These are phyloP conservation scores for Aphidius gifuensis DNA, from an alignment of 1,140 invertebrate genomes.

Conservation along the genomic window DNA sequence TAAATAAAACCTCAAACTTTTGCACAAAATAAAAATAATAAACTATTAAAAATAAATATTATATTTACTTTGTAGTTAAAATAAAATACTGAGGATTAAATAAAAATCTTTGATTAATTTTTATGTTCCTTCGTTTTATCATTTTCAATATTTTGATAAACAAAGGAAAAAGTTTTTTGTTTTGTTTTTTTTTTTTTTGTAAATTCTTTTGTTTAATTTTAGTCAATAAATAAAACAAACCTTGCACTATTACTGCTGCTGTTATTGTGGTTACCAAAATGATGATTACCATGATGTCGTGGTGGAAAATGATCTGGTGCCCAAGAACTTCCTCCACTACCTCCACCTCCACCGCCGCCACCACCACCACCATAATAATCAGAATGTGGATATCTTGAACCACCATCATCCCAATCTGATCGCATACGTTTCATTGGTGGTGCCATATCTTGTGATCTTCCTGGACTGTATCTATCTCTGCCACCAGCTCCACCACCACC, in stretches of 20 bases:
- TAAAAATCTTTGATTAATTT: too few species aligned
- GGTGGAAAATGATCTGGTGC: constrained; percentile 50
- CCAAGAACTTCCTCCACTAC: constrained; percentile 32
- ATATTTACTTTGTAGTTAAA: not conserved
- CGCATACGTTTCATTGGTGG: constrained; percentile 79
- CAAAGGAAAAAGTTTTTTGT: not conserved
- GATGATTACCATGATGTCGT: constrained; percentile 56
- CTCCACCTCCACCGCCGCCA: constrained; percentile 38
- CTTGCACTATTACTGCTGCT: constrained; percentile 49
- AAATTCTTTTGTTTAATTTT: constrained; percentile 18
- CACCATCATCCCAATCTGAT: constrained; percentile 66
- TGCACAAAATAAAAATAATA: not conserved
- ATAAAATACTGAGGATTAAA: too few species aligned
- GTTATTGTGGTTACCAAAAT: constrained; percentile 55
- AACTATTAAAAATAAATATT: not conserved
- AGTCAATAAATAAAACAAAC: constrained; percentile 32
- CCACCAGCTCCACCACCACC: constrained; percentile 56
- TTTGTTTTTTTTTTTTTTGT: not conserved
- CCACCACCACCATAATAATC: constrained; percentile 51
- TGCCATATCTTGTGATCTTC: constrained; percentile 67
- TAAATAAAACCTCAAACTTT: not conserved
- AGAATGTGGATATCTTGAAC: constrained; percentile 45
- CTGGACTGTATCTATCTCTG: constrained; percentile 69
- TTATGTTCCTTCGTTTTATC: constrained; percentile 27
- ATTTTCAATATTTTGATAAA: constrained; percentile 11